Conservation (phyloP, 2,113 vertebrate genomes). For the Fukomys damarensis region DNA sequence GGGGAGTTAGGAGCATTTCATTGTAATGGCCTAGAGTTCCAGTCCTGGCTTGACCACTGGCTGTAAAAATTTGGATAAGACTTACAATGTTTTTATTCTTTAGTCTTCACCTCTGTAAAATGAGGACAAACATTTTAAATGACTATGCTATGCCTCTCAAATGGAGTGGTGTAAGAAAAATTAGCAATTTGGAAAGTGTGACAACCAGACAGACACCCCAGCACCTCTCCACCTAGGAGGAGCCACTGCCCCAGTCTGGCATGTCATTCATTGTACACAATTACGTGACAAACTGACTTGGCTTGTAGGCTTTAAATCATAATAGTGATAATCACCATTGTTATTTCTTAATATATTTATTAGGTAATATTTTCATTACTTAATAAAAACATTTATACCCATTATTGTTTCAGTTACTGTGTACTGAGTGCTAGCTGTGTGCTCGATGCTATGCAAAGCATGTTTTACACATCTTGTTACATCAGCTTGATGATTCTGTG, state of each 20-base stretch:
- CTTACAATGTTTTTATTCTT: not conserved
- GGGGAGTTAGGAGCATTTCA: not conserved
- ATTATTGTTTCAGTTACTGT: constrained; percentile 21
- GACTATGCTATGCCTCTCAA: not conserved
- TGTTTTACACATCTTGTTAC: not conserved
- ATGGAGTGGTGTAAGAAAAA: not conserved
- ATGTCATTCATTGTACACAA: not conserved
- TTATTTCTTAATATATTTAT: constrained; percentile 60
- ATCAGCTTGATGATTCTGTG: not conserved
- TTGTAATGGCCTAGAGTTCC: not conserved
- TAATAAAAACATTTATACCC: constrained; percentile 22
- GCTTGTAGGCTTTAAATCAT: constrained; percentile 11
- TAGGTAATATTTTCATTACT: constrained; percentile 61
- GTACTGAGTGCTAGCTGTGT: not conserved
- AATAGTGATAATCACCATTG: not conserved
- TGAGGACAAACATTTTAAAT: not conserved
- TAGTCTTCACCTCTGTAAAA: not conserved
- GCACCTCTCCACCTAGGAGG: not conserved
- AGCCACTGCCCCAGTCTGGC: not conserved
- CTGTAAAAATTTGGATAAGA: not conserved
- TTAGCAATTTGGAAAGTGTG: not conserved
- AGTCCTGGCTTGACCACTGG: not conserved
- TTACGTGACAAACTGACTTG: not conserved
- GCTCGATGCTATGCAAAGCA: not conserved
- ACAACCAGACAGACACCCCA: not conserved